A percentile compares a stretch with the other conserved stretches of the same genome.
These are phyloP conservation scores for Rhopilema esculentum DNA, from an alignment of 30 jellyfish, hydroid and myxozoan species.

Conservation along the genomic window DNA sequence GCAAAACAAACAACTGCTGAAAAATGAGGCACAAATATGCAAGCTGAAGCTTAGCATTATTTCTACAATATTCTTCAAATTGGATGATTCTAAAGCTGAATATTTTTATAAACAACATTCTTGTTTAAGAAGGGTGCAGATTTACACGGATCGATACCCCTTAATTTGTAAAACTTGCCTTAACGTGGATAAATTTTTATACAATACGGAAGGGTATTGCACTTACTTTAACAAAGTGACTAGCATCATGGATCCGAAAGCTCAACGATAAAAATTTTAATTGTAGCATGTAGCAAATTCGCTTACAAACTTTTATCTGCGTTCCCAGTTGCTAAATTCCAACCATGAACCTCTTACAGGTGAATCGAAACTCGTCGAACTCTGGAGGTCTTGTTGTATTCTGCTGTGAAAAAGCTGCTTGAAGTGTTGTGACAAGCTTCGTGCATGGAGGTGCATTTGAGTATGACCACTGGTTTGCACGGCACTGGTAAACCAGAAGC, in stretches of 20 bases:
- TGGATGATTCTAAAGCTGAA: no score
- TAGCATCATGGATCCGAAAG: no score
- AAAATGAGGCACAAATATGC: no score
- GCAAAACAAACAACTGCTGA: no score
- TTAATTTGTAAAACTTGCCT: background rate
- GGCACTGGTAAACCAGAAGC: background rate
- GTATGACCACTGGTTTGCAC: background rate
- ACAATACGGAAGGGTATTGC: background rate
- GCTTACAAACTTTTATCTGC: background rate
- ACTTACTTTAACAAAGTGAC: no score
- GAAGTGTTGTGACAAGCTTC: slow-evolving; percentile 23
- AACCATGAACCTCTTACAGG: no score
- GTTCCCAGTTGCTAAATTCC: background rate
- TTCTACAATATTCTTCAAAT: no score
- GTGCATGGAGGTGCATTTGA: slow-evolving; percentile 7
- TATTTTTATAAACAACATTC: no score
- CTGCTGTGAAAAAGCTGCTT: slow-evolving; percentile 46
- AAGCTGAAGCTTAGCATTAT: no score
- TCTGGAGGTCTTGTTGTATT: background rate
- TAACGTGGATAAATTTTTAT: background rate
- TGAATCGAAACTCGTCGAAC: background rate
- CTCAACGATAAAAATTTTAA: no score
- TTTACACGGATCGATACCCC: background rate
- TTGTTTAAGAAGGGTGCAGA: no score
- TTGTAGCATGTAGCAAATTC: no score